Evolutionary conservation across 2,113 vertebrate species (phyloP).

Genomic region (Cynocephalus volans): DNA sequence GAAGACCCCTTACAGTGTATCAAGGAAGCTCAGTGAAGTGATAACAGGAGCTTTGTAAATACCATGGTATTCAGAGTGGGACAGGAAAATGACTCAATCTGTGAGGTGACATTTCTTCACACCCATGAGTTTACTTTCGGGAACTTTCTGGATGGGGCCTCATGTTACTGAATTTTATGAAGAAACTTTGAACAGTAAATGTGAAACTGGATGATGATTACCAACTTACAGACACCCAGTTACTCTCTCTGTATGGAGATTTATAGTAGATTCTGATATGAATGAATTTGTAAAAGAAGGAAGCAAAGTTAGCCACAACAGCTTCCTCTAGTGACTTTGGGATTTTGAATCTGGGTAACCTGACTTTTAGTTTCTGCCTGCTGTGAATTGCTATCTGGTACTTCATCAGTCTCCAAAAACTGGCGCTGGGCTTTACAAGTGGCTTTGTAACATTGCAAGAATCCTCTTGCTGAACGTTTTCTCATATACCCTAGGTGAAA

Average conservation of each 20-base stretch:
- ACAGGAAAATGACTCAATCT: not conserved
- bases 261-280: not conserved
- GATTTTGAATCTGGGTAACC: not conserved
- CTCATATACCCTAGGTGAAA: not conserved
- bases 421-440: not conserved
- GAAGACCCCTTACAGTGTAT: not conserved
- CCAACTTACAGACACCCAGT: not conserved
- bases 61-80: not conserved
- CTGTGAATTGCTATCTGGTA: not conserved
- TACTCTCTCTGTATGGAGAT: not conserved
- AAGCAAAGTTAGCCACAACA: not conserved
- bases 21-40: not conserved
- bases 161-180: slow-evolving; percentile 21
- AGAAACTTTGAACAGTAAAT: slow-evolving; percentile 41
- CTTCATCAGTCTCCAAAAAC: not conserved
- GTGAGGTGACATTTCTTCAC: not conserved
- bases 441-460: not conserved
- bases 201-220: not conserved
- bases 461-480: not conserved
- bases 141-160: slow-evolving; percentile 10
- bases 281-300: not conserved
- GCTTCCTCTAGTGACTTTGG: not conserved
- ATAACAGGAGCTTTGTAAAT: not conserved
- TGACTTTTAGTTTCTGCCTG: not conserved
- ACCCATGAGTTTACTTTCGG: not conserved